Base-by-base conservation (phyloP, 2,888 invertebrate species). In the Cephus sareptanus region DNA sequence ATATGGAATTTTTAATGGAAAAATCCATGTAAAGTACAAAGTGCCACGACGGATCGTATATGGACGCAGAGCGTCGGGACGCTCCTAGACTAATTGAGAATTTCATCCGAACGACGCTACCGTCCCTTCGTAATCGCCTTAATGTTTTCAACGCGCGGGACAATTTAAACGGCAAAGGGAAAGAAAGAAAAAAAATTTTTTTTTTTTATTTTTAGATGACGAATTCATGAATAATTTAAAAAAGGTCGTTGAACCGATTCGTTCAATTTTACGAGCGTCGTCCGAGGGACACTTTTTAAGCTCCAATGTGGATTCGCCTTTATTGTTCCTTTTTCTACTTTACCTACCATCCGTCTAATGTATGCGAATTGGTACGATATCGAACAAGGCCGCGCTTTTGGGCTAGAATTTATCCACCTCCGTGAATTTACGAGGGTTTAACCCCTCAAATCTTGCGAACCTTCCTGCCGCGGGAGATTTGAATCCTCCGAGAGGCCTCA, bases 161-260 rank as follows among this genome's bases (percentile, higher is more conserved):
- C 69, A 86, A 82, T 76, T 83, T 84, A 74, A 79, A 69, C 76
- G 4, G 6, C 76, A 69, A 76, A 79, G 81, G 81, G 82, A 79
- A 82, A 23, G 23, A 56, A 2, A 9, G 6, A 56, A 23, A 2
- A 35, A 12, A 9, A 31, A 30, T 30, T 30, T 30, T 30, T 31
- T 3, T 1, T 34, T 35, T 35, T 3, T 12, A 37, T 79, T 79
- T 77, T 80, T 81, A 85, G 81, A 81, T 86, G 85, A 87, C 83
- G 87, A 88, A 88, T 88, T 87, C 88, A 87, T 88, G 87, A 87
- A 88, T 87, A 86, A 56, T 23, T 56, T 23, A 56, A 23, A 34
- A 79, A 85, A 88, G 88, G 80, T 82, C 83, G 87, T 81, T 81
- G 79, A 81, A 76, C 82, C 81, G 9, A 23, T 56, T 56, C 56